Conservation (phyloP, 2,797 vertebrate genomes). For the Emydoidea blandingii region DNA sequence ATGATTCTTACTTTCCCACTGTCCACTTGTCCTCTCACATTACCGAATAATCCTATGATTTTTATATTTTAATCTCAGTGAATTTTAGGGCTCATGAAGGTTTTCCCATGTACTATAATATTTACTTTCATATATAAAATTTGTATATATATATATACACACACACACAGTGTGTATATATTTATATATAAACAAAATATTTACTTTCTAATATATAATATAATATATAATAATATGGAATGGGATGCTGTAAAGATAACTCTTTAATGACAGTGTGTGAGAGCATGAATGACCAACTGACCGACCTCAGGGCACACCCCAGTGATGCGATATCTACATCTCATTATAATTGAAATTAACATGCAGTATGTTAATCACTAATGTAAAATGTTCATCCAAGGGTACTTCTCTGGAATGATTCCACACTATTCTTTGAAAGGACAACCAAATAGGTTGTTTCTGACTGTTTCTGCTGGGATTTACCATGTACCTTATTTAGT, state of each 20-base stretch:
- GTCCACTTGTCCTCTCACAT: background rate
- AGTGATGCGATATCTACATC: too few species aligned
- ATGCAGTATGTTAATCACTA: background rate
- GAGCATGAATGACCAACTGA: background rate
- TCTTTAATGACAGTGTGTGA: background rate
- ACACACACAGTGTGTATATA: too few species aligned
- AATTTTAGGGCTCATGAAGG: background rate
- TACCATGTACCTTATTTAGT: background rate
- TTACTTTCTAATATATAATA: too few species aligned
- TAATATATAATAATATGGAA: background rate
- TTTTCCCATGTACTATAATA: background rate
- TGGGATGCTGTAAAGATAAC: background rate
- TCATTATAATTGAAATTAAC: background rate
- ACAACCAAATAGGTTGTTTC: background rate
- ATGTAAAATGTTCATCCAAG: background rate
- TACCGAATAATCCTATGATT: background rate
- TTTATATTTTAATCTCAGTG: background rate
- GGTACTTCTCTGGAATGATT: background rate
- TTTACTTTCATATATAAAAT: background rate
- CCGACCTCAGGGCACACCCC: too few species aligned
- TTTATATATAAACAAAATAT: too few species aligned
- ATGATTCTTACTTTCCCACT: slow-evolving; percentile 13
- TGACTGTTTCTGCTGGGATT: background rate
- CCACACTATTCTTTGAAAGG: background rate
- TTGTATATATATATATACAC: too few species aligned